Evolutionary conservation across 1,140 invertebrate genomes (phyloP).

Genomic region (Macrostomum lignano): DNA sequence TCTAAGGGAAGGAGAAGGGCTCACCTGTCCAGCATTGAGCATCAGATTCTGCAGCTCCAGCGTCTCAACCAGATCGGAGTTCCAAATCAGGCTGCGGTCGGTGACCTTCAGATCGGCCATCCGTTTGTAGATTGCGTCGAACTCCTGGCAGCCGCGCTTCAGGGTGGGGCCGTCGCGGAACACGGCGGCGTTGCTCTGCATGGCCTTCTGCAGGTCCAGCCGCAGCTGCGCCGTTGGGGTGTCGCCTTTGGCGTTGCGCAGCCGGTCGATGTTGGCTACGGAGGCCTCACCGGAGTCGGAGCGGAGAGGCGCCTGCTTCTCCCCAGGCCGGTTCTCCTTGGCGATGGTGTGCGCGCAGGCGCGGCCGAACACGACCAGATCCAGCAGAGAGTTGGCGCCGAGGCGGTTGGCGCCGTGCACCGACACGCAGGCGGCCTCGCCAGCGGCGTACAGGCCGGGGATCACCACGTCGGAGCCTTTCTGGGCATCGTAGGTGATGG

Average conservation of each 20-base stretch:
- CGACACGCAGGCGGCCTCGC: conserved; percentile 42
- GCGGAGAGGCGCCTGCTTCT: conserved; percentile 40
- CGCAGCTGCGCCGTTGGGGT: conserved; percentile 51
- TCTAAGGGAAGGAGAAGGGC: too few species aligned
- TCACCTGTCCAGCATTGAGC: conserved; percentile 50
- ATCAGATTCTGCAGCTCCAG: conserved; percentile 86
- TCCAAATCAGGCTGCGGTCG: conserved; percentile 53
- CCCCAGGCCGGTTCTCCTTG: conserved; percentile 50
- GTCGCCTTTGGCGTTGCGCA: conserved; percentile 46
- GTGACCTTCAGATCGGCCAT: conserved; percentile 30
- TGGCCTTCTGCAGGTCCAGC: conserved; percentile 74
- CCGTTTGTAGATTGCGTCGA: conserved; percentile 36
- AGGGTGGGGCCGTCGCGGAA: conserved; percentile 66
- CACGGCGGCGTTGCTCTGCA: conserved; percentile 87
- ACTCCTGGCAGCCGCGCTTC: conserved; percentile 44
- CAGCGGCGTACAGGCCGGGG: conserved; percentile 38
- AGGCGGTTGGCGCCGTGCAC: conserved; percentile 91
- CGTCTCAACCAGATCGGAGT: conserved; percentile 78
- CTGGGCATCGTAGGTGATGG: conserved; percentile 26
- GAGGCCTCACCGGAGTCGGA: conserved; percentile 74
- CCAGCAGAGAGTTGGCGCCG: conserved; percentile 81
- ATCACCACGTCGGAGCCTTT: conserved; percentile 39
- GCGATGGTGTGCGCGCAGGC: conserved; percentile 74
- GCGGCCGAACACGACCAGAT: conserved; percentile 85
- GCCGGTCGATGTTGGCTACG: conserved; percentile 67